Base-by-base conservation (phyloP, 2,888 invertebrate species). In the Torymus aiolomorphi region DNA sequence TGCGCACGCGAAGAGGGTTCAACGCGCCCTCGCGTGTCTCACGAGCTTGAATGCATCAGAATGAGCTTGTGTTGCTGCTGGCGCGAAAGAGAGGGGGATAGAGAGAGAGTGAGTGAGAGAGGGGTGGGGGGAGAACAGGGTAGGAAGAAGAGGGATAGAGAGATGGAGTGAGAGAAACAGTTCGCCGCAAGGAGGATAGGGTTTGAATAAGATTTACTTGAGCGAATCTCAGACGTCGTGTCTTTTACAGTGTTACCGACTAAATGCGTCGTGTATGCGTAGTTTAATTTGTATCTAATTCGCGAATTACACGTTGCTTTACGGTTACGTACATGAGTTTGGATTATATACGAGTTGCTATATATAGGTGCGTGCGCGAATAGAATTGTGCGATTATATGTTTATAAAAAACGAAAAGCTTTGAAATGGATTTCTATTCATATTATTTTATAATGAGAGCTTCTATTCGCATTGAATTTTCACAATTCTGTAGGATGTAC, bases 21-120 rank as follows among this genome's bases (percentile, higher is more conserved):
- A 78, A 72, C 54, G 78, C 63, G 69, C 69, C 57, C 24, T 31
- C 59, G 54, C 73, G 65, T 67, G 61, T 65, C 61, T 73, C 66
- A 49, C 42, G 31, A 65, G 49, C 62, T 63, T 59, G 42, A 74
- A 73, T 69, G 74, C 74, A 74, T 49, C 57, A 69, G 70, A 74
- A 77, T 77, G 71, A 77, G 65, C 42, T 76, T 67, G 49, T 69
- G 54, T 16, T 20, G 24, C 52, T 52, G 20, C 13, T 67, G 31
- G 31, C 31, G 31, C 31, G 31, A 31, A 31, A 31, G 31, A 31
- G 31, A 31, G 31, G 31, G 3, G 31, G 31, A 5, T 3, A 31
- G 31, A 0, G 31, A 0, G 31, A 5, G 8, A 31, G 18, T n/a
- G 14, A 0, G 31, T 3, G 31, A 5, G 8, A 31, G 18, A 42